Percentiles rank a stretch among this genome's conserved stretches.
These are phyloP conservation scores for Dysmachus trigonus DNA, from an alignment of 2,888 invertebrate species.

Conservation along the genomic window DNA sequence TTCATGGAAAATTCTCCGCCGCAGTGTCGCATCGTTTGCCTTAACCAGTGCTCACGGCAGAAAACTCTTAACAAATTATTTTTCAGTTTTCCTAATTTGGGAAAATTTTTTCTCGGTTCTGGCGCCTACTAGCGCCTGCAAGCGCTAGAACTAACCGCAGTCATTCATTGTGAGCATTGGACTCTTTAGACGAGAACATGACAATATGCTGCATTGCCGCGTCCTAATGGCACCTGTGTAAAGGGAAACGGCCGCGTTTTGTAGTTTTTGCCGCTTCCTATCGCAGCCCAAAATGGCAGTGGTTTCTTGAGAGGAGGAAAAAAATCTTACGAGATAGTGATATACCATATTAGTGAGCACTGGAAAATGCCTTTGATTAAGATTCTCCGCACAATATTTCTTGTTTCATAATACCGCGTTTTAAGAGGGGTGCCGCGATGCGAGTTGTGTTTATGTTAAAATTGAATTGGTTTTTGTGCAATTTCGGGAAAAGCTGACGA, in stretches of 20 bases:
- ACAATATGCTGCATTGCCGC: neutral
- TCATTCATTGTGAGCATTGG: neutral
- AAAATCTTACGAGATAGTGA: constrained; percentile 18
- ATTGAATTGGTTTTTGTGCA: neutral
- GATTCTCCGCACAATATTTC: neutral
- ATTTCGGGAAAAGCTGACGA: neutral
- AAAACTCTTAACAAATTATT: constrained; percentile 26
- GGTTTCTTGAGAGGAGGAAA: neutral
- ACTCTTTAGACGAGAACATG: neutral
- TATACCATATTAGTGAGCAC: too few relatives aligned
- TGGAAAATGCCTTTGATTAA: neutral
- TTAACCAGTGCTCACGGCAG: neutral
- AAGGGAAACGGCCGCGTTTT: constrained; percentile 16
- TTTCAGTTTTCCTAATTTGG: constrained; percentile 29
- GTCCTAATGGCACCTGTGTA: neutral
- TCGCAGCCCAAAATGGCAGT: neutral
- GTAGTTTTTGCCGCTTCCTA: neutral
- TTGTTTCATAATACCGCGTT: neutral
- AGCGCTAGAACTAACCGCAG: neutral
- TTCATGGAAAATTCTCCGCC: neutral
- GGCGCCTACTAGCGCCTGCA: constrained; percentile 20
- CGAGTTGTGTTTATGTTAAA: neutral
- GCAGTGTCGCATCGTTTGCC: constrained; percentile 6
- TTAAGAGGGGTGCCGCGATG: neutral
- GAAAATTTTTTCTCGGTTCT: constrained; percentile 4